Conservation (phyloP, 2,113 vertebrate species). For the Malurus elegans region DNA sequence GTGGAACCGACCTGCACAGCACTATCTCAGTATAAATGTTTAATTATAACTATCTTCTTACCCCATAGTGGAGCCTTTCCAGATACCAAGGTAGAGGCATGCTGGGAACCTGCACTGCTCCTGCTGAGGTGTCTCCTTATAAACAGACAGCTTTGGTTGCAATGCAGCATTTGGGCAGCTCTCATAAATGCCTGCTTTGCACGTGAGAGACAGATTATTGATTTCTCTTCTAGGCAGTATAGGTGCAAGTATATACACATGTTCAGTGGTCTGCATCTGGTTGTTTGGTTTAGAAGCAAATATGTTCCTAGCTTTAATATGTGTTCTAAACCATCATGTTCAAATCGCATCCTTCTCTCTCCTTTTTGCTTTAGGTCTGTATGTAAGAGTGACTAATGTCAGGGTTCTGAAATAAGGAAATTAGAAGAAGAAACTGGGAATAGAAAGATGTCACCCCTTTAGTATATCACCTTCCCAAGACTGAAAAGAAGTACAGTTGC, state of each 20-base stretch:
- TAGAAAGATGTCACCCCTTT: not conserved
- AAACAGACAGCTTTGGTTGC: not conserved
- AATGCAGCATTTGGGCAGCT: not conserved
- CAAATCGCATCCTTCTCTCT: not conserved
- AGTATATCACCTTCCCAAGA: not conserved
- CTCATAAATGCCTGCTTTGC: not conserved
- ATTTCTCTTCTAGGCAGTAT: not conserved
- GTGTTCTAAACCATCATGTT: not conserved
- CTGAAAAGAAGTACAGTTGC: not conserved
- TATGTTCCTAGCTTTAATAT: not conserved
- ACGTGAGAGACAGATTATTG: not conserved
- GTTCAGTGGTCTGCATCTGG: not conserved
- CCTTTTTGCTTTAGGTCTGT: not conserved
- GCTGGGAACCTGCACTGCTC: constrained; percentile 8
- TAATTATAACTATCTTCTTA: constrained; percentile 62
- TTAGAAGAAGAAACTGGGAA: not conserved
- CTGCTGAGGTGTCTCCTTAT: not conserved
- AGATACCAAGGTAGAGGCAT: constrained; percentile 13
- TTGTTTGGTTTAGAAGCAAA: not conserved
- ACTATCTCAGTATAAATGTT: constrained; percentile 53
- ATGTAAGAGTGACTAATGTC: not conserved
- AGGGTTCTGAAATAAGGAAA: not conserved
- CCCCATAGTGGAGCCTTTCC: not conserved
- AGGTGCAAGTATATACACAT: not conserved
- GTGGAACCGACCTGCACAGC: constrained; percentile 31